A percentile compares a stretch with the other conserved stretches of the same genome.
These are phyloP conservation scores for Percina caprodes DNA, from an alignment of 2,113 vertebrate genomes.

Conservation along the genomic window DNA sequence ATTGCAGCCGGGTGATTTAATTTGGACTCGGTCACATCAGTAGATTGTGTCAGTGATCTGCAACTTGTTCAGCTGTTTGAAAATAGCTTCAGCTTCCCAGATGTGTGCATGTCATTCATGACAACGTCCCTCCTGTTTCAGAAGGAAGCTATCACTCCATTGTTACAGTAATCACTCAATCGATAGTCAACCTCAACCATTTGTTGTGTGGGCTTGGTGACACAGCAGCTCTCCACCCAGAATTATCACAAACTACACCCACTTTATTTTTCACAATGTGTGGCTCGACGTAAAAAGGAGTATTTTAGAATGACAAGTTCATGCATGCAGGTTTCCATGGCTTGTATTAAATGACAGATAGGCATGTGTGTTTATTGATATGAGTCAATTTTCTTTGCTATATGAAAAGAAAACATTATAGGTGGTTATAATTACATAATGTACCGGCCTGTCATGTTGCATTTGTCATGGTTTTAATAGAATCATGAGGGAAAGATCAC, in stretches of 20 bases:
- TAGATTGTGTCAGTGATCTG: not conserved
- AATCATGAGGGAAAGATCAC: not conserved
- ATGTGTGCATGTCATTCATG: slow-evolving; percentile 35
- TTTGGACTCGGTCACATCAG: not conserved
- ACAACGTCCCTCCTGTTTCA: slow-evolving; percentile 38
- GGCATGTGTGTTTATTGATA: slow-evolving; percentile 17
- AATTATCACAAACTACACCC: slow-evolving; percentile 47
- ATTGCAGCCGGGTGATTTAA: not conserved
- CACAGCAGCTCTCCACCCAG: slow-evolving; percentile 48
- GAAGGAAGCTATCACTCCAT: slow-evolving; percentile 39
- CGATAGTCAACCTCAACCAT: slow-evolving; percentile 3
- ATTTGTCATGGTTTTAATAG: not conserved
- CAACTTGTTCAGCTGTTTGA: not conserved
- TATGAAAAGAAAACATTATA: not conserved
- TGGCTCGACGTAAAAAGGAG: slow-evolving; percentile 14
- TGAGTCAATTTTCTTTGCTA: slow-evolving; percentile 40
- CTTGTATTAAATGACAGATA: slow-evolving; percentile 28
- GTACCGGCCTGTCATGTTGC: not conserved
- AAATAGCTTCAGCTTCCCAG: slow-evolving; percentile 53
- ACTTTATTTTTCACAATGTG: slow-evolving; percentile 47
- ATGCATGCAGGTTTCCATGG: slow-evolving; percentile 23
- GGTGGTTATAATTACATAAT: slow-evolving; percentile 1
- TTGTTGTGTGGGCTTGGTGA: slow-evolving; percentile 47
- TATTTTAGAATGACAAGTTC: slow-evolving; percentile 40
- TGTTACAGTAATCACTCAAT: slow-evolving; percentile 60